phyloP scores from a whole-genome alignment of 1,140 invertebrate genomes.

The Radopholus similis region DNA sequence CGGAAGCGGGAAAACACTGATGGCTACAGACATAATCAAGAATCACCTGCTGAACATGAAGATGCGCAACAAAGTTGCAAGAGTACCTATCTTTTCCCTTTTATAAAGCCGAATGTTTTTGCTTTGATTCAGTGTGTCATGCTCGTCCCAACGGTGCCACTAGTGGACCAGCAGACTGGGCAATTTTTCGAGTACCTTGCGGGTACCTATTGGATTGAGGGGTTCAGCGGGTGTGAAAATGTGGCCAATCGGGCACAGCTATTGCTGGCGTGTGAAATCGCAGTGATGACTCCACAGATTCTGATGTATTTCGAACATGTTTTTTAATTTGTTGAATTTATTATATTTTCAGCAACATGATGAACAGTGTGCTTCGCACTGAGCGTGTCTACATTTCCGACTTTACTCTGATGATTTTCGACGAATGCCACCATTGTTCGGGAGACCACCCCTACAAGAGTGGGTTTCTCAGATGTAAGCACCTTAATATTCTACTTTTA shows the following conservation, averaged over 20 bases:
- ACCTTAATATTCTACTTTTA: neutral
- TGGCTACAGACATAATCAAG: slow-evolving; percentile 48
- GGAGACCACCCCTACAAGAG: slow-evolving; percentile 42
- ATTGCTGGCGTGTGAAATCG: slow-evolving; percentile 35
- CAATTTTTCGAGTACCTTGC: slow-evolving; percentile 23
- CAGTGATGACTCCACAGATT: slow-evolving; percentile 50
- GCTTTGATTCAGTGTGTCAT: slow-evolving; percentile 25
- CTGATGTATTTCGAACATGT: slow-evolving; percentile 25
- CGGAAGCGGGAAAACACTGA: slow-evolving; percentile 51
- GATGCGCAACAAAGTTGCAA: slow-evolving; percentile 6
- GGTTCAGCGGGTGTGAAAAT: slow-evolving; percentile 34
- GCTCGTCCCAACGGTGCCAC: slow-evolving; percentile 49
- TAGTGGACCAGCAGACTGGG: slow-evolving; percentile 40
- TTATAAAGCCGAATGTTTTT: slow-evolving; percentile 19
- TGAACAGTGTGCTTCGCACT: slow-evolving; percentile 31
- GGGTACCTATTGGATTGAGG: slow-evolving; percentile 25
- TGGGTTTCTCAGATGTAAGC: neutral
- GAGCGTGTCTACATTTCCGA: slow-evolving; percentile 37
- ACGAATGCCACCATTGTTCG: slow-evolving; percentile 47
- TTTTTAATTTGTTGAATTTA: slow-evolving; percentile 9
- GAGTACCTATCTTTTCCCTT: neutral
- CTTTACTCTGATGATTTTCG: slow-evolving; percentile 45
- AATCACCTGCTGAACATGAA: slow-evolving; percentile 34
- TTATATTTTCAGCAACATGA: slow-evolving; percentile 38
- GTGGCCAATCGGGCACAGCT: slow-evolving; percentile 13